A percentile compares a stretch with the other conserved stretches of the same genome.
These are phyloP conservation scores for Silurus glanis DNA, from an alignment of 2,113 vertebrate genomes.

Conservation along the genomic window DNA sequence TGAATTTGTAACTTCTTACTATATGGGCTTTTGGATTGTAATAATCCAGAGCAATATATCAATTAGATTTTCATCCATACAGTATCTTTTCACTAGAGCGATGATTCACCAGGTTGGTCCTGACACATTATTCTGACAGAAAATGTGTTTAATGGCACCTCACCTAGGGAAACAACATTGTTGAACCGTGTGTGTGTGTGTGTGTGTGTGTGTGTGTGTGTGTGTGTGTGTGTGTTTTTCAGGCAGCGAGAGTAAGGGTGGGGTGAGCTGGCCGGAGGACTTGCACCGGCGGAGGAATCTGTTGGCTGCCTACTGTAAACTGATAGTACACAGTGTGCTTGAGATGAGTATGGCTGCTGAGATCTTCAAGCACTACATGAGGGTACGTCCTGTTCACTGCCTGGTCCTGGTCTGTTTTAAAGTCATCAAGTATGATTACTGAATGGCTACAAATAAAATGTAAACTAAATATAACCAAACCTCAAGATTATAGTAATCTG, in stretches of 20 bases:
- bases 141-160: slow-evolving; percentile 71
- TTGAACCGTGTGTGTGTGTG: slow-evolving; percentile 23
- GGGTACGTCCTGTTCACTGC: slow-evolving; percentile 69
- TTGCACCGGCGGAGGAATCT: slow-evolving; percentile 78
- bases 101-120: slow-evolving; percentile 59
- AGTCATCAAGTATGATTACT: background rate
- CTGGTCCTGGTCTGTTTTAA: background rate
- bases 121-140: slow-evolving; percentile 67
- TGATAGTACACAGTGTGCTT: slow-evolving; percentile 81
- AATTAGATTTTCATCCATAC: slow-evolving; percentile 67
- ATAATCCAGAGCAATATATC: slow-evolving; percentile 73
- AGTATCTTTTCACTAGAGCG: slow-evolving; percentile 66
- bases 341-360: slow-evolving; percentile 83
- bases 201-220: background rate
- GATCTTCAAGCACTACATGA: slow-evolving; percentile 84
- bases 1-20: slow-evolving; percentile 63
- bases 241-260: slow-evolving; percentile 64
- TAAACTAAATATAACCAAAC: background rate
- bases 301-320: slow-evolving; percentile 85
- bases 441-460: background rate
- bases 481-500: background rate
- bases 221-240: slow-evolving; percentile 25
- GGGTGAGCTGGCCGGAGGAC: slow-evolving; percentile 68
- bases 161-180: slow-evolving; percentile 58
- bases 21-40: slow-evolving; percentile 69